These are phyloP conservation scores for Yponomeuta plumbellus DNA, from an alignment of 2,888 invertebrate species.

Conservation along the genomic window DNA sequence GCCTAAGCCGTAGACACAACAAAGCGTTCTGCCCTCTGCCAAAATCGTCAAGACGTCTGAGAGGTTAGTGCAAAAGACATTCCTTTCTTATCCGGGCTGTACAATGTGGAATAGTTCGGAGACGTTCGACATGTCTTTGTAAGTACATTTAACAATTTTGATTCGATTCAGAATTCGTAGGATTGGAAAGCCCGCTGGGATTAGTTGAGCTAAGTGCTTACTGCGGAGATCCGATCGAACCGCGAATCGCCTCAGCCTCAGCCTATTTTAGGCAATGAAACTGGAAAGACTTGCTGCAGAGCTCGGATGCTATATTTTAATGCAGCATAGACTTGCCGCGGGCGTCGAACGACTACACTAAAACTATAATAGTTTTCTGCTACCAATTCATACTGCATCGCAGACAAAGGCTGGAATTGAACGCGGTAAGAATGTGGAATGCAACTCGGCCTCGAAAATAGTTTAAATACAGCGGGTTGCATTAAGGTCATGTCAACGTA, in stretches of 20 bases:
- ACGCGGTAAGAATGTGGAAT: not conserved
- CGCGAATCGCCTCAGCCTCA: not conserved
- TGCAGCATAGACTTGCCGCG: not conserved
- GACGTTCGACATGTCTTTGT: not conserved
- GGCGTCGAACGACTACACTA: not conserved
- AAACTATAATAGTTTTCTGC: not conserved
- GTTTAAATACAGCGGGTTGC: not conserved
- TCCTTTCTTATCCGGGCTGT: not conserved
- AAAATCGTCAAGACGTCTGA: not conserved
- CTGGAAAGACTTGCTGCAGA: not conserved
- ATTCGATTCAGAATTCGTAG: not conserved
- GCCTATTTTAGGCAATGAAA: not conserved
- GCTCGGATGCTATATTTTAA: not conserved
- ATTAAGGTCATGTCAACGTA: too few species aligned
- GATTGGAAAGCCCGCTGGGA: not conserved
- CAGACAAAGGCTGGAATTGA: not conserved
- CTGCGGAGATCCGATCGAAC: not conserved
- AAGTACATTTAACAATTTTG: not conserved
- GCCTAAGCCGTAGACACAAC: not conserved
- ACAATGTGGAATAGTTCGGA: too few species aligned
- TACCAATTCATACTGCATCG: not conserved
- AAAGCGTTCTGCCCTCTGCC: not conserved
- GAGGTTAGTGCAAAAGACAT: not conserved
- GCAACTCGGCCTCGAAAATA: not conserved
- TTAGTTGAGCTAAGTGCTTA: not conserved